Evolutionary conservation across 2,888 invertebrate genomes (phyloP).

Genomic region (Colostygia pectinataria): DNA sequence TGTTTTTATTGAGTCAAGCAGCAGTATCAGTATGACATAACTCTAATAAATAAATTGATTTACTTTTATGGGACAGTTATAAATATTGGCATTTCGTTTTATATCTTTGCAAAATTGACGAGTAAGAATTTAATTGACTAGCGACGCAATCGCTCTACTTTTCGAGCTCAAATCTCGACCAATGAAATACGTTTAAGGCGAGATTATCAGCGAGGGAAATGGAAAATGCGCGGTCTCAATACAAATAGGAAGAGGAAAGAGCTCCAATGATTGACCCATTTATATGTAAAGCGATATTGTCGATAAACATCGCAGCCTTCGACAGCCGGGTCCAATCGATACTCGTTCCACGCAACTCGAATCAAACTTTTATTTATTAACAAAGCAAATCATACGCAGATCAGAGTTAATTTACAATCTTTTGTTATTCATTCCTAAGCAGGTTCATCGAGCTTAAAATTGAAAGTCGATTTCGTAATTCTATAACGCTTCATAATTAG

Average conservation of each 20-base stretch:
- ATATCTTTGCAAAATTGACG: neutral
- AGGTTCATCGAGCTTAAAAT: slow-evolving; percentile 39
- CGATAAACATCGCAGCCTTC: slow-evolving; percentile 43
- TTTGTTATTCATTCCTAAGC: slow-evolving; percentile 10
- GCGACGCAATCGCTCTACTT: slow-evolving; percentile 2
- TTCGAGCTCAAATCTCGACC: slow-evolving; percentile 25
- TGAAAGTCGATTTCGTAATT: slow-evolving; percentile 49
- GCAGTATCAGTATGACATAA: neutral
- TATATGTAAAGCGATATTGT: slow-evolving; percentile 51
- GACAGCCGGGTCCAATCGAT: slow-evolving; percentile 33
- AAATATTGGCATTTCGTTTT: slow-evolving; percentile 3
- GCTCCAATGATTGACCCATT: slow-evolving; percentile 52
- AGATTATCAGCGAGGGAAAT: slow-evolving; percentile 53
- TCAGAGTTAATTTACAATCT: slow-evolving; percentile 25
- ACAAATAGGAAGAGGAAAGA: slow-evolving; percentile 53
- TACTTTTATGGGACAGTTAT: slow-evolving; percentile 9
- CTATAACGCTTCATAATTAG: slow-evolving; percentile 73
- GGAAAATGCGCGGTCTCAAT: slow-evolving; percentile 56
- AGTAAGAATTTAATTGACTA: slow-evolving; percentile 8
- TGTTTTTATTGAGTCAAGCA: slow-evolving; percentile 8
- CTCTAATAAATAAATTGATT: neutral
- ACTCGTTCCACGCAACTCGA: slow-evolving; percentile 31
- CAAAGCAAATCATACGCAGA: slow-evolving; percentile 26
- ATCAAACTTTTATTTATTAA: slow-evolving; percentile 33
- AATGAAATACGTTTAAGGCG: slow-evolving; percentile 45